Evolutionary conservation across 2,888 invertebrate genomes (phyloP), one percentile per base, ranked within the genome.

Genomic region (Amitus sp.): DNA sequence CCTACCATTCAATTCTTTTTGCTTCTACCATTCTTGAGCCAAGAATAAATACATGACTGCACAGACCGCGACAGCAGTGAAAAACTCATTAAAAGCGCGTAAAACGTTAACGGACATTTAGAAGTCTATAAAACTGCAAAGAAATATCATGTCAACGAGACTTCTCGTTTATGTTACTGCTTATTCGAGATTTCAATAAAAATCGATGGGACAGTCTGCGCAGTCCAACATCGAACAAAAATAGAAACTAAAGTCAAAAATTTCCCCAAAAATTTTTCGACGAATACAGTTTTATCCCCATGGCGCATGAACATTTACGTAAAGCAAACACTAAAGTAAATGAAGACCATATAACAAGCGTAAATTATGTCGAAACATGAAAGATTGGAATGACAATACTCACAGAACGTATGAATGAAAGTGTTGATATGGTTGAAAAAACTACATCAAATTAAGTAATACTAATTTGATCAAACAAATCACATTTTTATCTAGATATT

Each of bases 351-450:
- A n/a, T n/a, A n/a, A 33, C 6, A n/a, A 5, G 2, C 9, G n/a
- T 12, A n/a, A 33, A 12, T 13, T 15, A 37, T 13, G 37, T 37
- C 13, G 15, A 37, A 37, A 37, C 13, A 6, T 7, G 13, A 37
- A 15, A 37, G 6, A 37, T 37, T 3, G 20, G 20, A 42, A 1
- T 9, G 20, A 19, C 18, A 42, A 20, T 19, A 42, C 7, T 4
- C n/a, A 19, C 18, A 12, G 20, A 19, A 42, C 19, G 42, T 23
- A 23, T 27, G 23, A 43, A 43, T 43, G 27, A 52, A 33, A 37
- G 33, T 43, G 45, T 49, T 43, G 52, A 55, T 49, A 54, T 33
- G 52, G 48, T 47, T 47, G 42, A 61, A 47, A 54, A 52, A 58
- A 56, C 54, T 37, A 51, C 30, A n/a, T n/a, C n/a, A n/a, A n/a